A percentile compares a stretch with the other conserved stretches of the same genome.
Conservation (phyloP, 2,797 vertebrate species). For the Tapera naevia region DNA sequence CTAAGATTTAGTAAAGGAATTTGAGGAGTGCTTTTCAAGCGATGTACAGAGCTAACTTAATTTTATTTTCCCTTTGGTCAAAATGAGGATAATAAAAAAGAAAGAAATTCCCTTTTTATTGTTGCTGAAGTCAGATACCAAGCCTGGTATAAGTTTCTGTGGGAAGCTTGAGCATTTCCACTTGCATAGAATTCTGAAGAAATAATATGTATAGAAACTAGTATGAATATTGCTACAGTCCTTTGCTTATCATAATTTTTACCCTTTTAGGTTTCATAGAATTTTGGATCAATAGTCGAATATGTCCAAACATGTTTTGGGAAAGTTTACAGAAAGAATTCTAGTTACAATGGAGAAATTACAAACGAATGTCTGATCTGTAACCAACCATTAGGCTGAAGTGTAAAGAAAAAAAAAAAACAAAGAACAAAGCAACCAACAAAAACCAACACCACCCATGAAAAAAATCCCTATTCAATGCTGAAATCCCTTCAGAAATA, state of each 20-base stretch:
- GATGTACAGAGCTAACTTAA: not conserved
- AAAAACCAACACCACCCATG: not conserved
- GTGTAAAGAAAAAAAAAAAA: not conserved
- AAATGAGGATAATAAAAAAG: not conserved
- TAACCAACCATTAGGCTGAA: not conserved
- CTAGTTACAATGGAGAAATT: not conserved
- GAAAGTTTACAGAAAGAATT: not conserved
- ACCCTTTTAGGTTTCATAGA: not conserved
- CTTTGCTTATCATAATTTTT: not conserved
- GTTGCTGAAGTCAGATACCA: not conserved
- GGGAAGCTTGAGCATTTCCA: not conserved
- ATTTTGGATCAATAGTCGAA: not conserved
- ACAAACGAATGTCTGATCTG: not conserved
- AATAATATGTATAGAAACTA: not conserved
- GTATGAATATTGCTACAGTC: not conserved
- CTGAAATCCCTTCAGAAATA: not conserved
- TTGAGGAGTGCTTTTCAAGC: not conserved
- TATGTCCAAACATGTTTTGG: not conserved
- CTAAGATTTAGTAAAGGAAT: conserved; percentile 7
- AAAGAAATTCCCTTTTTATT: not conserved
- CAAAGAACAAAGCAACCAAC: not conserved
- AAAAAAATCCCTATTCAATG: not conserved
- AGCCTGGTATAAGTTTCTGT: not conserved
- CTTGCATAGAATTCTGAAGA: not conserved
- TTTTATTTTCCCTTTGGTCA: conserved; percentile 29